phyloP scores from a whole-genome alignment of 2,888 invertebrate species.

The Euplagia quadripunctaria region DNA sequence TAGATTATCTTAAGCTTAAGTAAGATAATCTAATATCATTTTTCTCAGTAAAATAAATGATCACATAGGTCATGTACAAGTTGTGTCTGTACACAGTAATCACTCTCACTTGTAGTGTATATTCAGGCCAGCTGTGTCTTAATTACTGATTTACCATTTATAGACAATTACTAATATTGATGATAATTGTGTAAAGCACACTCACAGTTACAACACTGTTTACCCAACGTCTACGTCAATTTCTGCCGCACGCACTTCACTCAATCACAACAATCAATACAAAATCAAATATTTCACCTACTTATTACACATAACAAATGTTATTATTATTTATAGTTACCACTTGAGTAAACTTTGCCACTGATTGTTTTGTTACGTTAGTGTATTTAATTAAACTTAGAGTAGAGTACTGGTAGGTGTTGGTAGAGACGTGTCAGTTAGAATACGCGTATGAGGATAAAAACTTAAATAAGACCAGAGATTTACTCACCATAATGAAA shows the following conservation, averaged over 20 bases:
- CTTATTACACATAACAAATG: neutral
- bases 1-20: neutral
- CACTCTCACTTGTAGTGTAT: neutral
- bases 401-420: neutral
- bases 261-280: neutral
- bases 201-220: conserved; percentile 10
- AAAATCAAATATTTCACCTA: neutral
- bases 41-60: neutral
- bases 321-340: neutral
- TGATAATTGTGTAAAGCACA: conserved; percentile 4
- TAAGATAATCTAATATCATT: neutral
- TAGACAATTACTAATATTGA: conserved; percentile 5
- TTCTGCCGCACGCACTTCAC: neutral
- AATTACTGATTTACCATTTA: conserved; percentile 12
- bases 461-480: neutral
- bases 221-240: neutral
- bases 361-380: neutral
- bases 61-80: neutral
- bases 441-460: neutral
- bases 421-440: conserved; percentile 10
- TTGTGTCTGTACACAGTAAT: neutral
- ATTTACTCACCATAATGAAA: conserved; percentile 17
- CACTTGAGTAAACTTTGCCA: neutral
- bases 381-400: neutral
- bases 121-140: neutral